These are phyloP conservation scores for Lochmaea capreae DNA, from an alignment of 2,888 invertebrate species.

Conservation along the genomic window DNA sequence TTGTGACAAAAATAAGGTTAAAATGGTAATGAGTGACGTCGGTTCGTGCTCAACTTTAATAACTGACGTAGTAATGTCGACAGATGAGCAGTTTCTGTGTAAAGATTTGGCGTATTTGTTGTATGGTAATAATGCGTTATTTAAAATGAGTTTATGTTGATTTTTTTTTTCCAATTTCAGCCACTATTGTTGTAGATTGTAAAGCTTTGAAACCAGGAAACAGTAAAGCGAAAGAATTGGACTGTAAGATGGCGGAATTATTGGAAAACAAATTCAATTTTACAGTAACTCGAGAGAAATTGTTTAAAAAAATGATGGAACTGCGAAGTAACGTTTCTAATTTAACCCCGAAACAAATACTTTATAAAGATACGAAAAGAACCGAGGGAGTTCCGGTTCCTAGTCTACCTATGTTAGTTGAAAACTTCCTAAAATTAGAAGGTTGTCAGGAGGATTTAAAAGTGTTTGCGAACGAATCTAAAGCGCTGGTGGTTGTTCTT, in stretches of 20 bases:
- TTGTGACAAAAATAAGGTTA: slow-evolving; percentile 56
- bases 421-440: slow-evolving; percentile 69
- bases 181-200: slow-evolving; percentile 84
- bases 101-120: slow-evolving; percentile 62
- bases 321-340: slow-evolving; percentile 76
- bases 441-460: slow-evolving; percentile 67
- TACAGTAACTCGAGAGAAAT: slow-evolving; percentile 58
- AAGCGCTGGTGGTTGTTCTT: slow-evolving; percentile 68
- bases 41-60: slow-evolving; percentile 87
- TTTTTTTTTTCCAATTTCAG: slow-evolving; percentile 54
- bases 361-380: slow-evolving; percentile 82
- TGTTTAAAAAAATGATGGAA: slow-evolving; percentile 69
- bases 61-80: slow-evolving; percentile 68
- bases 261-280: slow-evolving; percentile 70
- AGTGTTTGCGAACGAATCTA: slow-evolving; percentile 65
- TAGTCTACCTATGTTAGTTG: slow-evolving; percentile 73
- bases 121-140: slow-evolving; percentile 61
- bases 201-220: slow-evolving; percentile 78
- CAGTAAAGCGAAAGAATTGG: slow-evolving; percentile 75
- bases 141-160: neutral
- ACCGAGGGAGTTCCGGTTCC: slow-evolving; percentile 68
- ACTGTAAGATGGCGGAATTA: slow-evolving; percentile 69
- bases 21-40: slow-evolving; percentile 72
- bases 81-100: slow-evolving; percentile 57
- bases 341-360: slow-evolving; percentile 74